Base-by-base conservation (phyloP, 2,797 vertebrate species). In the Furcifer pardalis region DNA sequence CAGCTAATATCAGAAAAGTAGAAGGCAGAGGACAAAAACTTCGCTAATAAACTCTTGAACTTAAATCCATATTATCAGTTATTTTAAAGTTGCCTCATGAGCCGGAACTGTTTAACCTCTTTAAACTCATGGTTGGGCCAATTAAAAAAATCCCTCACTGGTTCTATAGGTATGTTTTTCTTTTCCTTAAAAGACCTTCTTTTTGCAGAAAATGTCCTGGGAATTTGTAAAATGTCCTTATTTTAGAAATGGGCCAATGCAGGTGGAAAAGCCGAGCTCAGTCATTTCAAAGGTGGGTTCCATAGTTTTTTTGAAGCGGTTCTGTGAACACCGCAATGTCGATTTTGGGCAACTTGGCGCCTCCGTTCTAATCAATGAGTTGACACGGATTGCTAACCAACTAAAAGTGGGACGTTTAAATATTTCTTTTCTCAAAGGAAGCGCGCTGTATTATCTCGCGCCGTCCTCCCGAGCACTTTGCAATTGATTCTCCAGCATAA, bases 401-500 rank as follows among this genome's bases (percentile, higher is more conserved):
- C 79, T 77, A 21, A 59, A n/a, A 77, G 35, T 77, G 32, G 30
- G 17, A 37, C 23, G 13, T 60, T 27, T 62, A 7, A 88, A 78
- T 91, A 87, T 40, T 42, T 83, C 30, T 81, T 77, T 79, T 87
- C 81, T 81, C 32, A 3, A 5, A 82, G 44, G 88, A 84, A 87
- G 21, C 87, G 59, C 77, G 21, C 71, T 17, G 30, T 66, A 35
- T 88, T 85, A 23, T 88, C 84, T 83, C 72, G 82, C 32, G 3
- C 25, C 8, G 25, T 37, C 7, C 21, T 25, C 49, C 19, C 77
- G 30, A 4, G 5, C 46, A 9, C 40, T 83, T 68, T 85, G 74
- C 86, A 88, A 74, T 86, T 68, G 65, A 60, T 92, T 83, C 83
- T 71, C 76, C 59, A 78, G 82, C 81, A 89, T 84, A 82, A 88